phyloP scores from a whole-genome alignment of 2,113 vertebrate genomes.

The Eulemur macaco region DNA sequence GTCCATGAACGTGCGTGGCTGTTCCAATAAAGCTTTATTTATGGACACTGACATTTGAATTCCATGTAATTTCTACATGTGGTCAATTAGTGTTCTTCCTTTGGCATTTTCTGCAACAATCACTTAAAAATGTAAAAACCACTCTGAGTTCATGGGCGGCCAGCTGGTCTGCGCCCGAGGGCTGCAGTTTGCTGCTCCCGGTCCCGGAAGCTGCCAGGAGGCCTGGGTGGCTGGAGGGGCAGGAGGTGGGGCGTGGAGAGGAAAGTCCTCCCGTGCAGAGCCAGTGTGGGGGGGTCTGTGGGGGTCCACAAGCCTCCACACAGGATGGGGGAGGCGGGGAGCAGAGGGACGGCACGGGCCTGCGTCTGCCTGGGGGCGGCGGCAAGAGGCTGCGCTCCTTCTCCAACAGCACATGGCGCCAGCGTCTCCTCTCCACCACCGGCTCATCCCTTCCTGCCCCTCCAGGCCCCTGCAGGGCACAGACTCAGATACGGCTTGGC shows the following conservation, averaged over 20 bases:
- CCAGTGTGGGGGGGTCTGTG: too few relatives aligned
- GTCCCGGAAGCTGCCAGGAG: neutral
- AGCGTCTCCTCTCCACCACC: neutral
- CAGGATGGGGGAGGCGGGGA: neutral
- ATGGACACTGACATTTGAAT: neutral
- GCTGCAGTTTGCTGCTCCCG: neutral
- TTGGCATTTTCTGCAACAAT: neutral
- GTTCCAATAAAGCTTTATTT: neutral
- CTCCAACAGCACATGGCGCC: neutral
- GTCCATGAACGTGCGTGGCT: neutral
- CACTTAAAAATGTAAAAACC: neutral
- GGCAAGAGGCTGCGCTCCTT: rapidly evolving
- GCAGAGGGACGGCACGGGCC: neutral
- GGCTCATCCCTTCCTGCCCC: neutral
- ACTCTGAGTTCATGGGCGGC: neutral
- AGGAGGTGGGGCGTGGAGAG: rapidly evolving
- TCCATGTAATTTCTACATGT: neutral
- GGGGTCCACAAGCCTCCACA: neutral
- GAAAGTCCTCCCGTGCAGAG: neutral
- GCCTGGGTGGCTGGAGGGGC: neutral
- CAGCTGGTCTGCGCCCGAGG: rapidly evolving
- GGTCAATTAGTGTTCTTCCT: neutral
- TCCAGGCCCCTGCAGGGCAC: neutral
- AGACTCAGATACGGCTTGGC: neutral
- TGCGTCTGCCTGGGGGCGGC: neutral